Evolutionary conservation across 1,140 invertebrate genomes (phyloP), one percentile per base, ranked within the genome.

Genomic region (Tetramorium parvispinum): DNA sequence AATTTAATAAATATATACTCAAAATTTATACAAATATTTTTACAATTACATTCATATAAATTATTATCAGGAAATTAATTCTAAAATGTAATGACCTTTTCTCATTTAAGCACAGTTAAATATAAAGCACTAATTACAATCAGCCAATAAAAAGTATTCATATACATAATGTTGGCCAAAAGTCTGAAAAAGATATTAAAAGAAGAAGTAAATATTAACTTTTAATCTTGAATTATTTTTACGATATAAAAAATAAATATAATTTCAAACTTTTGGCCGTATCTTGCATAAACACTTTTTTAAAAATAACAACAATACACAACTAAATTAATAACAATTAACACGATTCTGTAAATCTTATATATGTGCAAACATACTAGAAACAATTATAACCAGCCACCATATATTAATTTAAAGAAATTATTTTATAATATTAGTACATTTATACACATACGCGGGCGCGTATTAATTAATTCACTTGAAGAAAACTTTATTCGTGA

Each of bases 371-470:
- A 83, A 88, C 59, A 91, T 70, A 91, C 66, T 83, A 88, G 46
- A 91, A 85, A 89, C 85, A 88, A 71, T 46, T 71, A 88, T 91
- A 91, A 93, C 91, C 93, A 93, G 90, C 89, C 93, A 94, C 93
- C 92, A 93, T 92, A 88, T 88, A 94, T 75, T 68, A 79, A 66
- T 53, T 51, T 53, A 11, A 53, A 79, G 4, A 79, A 32, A 68
- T 79, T 27, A 66, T 66, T 79, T 78, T 65, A 51, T 68, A 81
- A 81, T 66, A 79, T 81, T 81, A 40, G 77, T 53, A 79, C 18
- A 66, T 32, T 53, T 53, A 24, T 66, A 40, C 21, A 43, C 13
- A 16, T 16, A 32, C 55, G 32, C 37, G 21, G 2, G 10, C 55
- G 18, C 10, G 21, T 76, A 43, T 40, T 46, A 78, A 65, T 73